Percentiles rank a stretch among this genome's conserved stretches.
These are phyloP conservation scores for Sciurus vulgaris DNA, from an alignment of 2,797 vertebrate genomes.

Conservation along the genomic window DNA sequence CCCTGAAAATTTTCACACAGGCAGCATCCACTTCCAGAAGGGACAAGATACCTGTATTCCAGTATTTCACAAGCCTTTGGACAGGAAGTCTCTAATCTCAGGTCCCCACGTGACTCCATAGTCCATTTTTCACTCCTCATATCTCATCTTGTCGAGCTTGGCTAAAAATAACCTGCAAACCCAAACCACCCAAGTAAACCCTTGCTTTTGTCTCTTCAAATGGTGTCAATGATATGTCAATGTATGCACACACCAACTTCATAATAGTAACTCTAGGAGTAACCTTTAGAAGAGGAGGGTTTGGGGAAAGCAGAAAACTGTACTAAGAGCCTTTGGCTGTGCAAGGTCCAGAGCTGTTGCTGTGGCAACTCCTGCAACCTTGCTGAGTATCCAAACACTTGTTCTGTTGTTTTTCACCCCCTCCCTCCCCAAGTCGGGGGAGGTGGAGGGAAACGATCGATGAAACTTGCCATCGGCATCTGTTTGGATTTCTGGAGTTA, in stretches of 20 bases:
- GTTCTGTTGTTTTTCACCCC: neutral
- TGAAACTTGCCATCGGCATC: constrained; percentile 67
- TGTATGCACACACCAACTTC: neutral
- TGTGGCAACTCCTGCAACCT: constrained; percentile 85
- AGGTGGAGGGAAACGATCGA: constrained; percentile 64
- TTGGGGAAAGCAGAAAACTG: constrained; percentile 79
- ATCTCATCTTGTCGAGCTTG: neutral
- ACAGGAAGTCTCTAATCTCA: neutral
- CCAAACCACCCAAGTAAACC: neutral
- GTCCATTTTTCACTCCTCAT: neutral
- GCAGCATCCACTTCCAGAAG: neutral
- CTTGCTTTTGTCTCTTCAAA: constrained; percentile 39
- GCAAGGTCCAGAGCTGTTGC: constrained; percentile 85
- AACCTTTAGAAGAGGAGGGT: constrained; percentile 83
- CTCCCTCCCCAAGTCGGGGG: neutral
- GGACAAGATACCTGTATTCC: neutral
- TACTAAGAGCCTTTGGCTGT: constrained; percentile 84
- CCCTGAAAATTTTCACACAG: neutral
- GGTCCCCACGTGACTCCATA: neutral
- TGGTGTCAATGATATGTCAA: neutral
- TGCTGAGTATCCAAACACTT: constrained; percentile 80
- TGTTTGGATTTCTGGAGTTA: constrained; percentile 68
- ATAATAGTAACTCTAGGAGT: constrained; percentile 57
- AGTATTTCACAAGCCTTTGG: constrained; percentile 22
- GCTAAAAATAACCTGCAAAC: constrained; percentile 21